phyloP scores from a whole-genome alignment of 2,113 vertebrate genomes.

The Heterocephalus glaber region DNA sequence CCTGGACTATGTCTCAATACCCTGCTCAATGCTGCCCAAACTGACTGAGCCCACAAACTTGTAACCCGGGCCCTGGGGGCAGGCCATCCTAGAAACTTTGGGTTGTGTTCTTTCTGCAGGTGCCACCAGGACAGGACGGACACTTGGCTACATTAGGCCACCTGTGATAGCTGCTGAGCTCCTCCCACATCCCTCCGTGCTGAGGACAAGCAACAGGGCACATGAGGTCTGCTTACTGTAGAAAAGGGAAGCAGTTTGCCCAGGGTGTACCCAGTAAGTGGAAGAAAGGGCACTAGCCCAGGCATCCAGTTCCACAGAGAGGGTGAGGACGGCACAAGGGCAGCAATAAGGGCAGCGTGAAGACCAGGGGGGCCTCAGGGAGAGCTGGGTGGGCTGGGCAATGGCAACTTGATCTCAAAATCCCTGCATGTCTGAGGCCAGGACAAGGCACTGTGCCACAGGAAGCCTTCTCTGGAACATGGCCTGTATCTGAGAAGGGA shows the following conservation, averaged over 20 bases:
- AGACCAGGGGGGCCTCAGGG: neutral
- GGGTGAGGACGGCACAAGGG: accelerated
- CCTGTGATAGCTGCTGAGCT: neutral
- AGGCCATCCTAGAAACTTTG: neutral
- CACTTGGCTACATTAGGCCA: accelerated
- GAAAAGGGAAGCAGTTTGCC: neutral
- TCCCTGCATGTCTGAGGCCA: neutral
- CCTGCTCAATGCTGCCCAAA: neutral
- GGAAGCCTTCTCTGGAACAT: neutral
- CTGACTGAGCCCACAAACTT: neutral
- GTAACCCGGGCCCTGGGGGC: neutral
- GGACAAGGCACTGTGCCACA: neutral
- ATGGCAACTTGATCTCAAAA: neutral
- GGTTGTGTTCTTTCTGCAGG: neutral
- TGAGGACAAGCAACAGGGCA: neutral
- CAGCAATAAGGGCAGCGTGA: neutral
- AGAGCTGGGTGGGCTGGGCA: neutral
- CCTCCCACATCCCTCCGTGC: neutral
- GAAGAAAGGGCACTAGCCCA: neutral
- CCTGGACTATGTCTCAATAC: no score
- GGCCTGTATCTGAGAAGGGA: neutral
- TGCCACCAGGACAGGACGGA: no score
- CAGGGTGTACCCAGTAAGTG: neutral
- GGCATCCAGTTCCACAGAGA: neutral
- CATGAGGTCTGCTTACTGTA: neutral